Conservation (phyloP, 92 coral and sea anemone species). For the Anthopleura xanthogrammica region DNA sequence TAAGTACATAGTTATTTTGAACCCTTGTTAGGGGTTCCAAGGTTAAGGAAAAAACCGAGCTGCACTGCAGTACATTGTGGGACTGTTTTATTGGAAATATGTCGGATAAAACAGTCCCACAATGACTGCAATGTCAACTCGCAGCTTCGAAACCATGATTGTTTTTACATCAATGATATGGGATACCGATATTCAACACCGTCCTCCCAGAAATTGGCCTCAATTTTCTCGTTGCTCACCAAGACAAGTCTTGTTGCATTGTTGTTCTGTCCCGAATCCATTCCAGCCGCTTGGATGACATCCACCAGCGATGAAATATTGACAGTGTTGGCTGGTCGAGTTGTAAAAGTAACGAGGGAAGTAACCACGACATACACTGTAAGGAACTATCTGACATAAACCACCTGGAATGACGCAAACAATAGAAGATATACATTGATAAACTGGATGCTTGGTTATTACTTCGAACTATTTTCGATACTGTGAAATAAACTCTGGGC, state of each 20-base stretch:
- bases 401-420: conserved; percentile 42
- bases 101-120: no score
- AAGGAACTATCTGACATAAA: conserved; percentile 75
- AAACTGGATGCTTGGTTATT: no score
- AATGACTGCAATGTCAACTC: no score
- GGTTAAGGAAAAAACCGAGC: no score
- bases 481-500: no score
- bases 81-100: no score
- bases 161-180: neutral
- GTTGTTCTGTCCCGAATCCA: conserved; percentile 62
- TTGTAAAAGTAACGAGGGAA: conserved; percentile 69
- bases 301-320: conserved; percentile 77
- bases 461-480: no score
- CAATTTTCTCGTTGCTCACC: conserved; percentile 42
- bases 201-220: neutral
- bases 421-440: no score
- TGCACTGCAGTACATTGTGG: no score
- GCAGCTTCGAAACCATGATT: neutral
- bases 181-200: no score
- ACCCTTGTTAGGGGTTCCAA: no score
- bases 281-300: conserved; percentile 98
- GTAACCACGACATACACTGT: conserved; percentile 76
- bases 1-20: no score
- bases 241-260: conserved; percentile 64
- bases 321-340: conserved; percentile 42